Evolutionary conservation across 2,113 vertebrate species (phyloP), one percentile per base, ranked within the genome.

Genomic region (Abramis brama): DNA sequence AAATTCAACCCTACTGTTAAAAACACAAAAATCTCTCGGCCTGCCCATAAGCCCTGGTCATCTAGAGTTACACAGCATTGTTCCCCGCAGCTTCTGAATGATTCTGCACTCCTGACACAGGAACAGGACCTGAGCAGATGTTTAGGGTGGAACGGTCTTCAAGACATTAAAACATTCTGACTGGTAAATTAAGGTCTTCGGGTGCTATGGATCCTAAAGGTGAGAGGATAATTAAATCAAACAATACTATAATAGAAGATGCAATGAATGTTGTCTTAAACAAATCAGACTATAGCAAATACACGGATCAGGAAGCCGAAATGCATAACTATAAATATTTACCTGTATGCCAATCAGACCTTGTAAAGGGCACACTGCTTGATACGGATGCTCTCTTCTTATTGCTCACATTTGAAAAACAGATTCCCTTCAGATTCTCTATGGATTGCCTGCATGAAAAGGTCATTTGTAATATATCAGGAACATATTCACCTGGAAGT

Each of bases 1-100:
- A 88, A 91, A 91, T 88, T 89, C 73, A 91, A 89, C 80, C 87
- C 88, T 80, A 82, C 90, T 89, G 80, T 91, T 88, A 87, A 88
- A 83, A 84, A 83, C 79, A 78, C 87, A 66, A 83, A 88, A 84
- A 82, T 52, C 30, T 86, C 85, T 81, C 83, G 0, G 33, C 86
- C 78, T 79, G 45, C 86, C 50, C 78, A 84, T 79, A 87, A 89
- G 80, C 75, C 74, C 57, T 5, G 57, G 88, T 83, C 83, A 87
- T 89, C 87, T 88, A 87, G 78, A 79, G 73, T 91, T 91, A 88
- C 88, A n/a, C 1, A 0, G 30, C 81, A 87, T 89, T 91, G 88
- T 89, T 88, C 81, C 0, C 12, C 77, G 30, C 39, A 75, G 47
- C 84, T 82, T 73, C 59, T 86, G 70, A 87, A 86, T 25, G 71